Evolutionary conservation across 2,888 invertebrate genomes (phyloP), one percentile per base, ranked within the genome.

Genomic region (Podotricha telesiphe): DNA sequence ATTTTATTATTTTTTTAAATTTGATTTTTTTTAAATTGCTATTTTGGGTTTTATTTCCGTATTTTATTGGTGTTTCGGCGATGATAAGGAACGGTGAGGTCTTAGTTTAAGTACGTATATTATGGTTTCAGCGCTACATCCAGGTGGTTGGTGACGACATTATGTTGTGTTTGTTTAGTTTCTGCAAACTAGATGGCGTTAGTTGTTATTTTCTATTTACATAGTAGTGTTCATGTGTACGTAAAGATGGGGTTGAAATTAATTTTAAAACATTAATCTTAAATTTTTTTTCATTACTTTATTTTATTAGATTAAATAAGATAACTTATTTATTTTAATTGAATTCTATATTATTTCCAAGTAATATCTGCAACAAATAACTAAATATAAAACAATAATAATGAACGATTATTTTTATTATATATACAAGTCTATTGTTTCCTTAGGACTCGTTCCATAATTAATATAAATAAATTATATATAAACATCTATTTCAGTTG

Each of bases 71-170:
- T 62, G 61, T 62, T 22, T 69, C 76, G 77, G 82, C 73, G 72
- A 91, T 91, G 91, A 85, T 78, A 79, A 83, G 85, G 72, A 82
- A 82, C 80, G 91, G 91, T 90, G 77, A 89, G 89, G 65, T 50
- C 55, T 65, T 78, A 74, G 73, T 75, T 47, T 74, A 74, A 70
- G 75, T 73, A 76, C 71, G 63, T 45, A 72, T 67, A n/a, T n/a
- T n/a, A 67, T 73, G 70, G 28, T 73, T 47, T 40, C 68, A 78
- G 82, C 86, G 87, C 81, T 80, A 74, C 73, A 48, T 66, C 76
- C 68, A 20, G 2, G 68, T 48, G 53, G 73, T 64, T 11, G 28
- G 64, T 58, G 77, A 11, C 19, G 42, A 34, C 56, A 75, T 68
- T 68, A 66, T 20, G 61, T 67, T 4, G 19, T 63, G n/a, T 5